These are phyloP conservation scores for Calliscelio sp. DNA, from an alignment of 2,888 invertebrate species.

Conservation along the genomic window DNA sequence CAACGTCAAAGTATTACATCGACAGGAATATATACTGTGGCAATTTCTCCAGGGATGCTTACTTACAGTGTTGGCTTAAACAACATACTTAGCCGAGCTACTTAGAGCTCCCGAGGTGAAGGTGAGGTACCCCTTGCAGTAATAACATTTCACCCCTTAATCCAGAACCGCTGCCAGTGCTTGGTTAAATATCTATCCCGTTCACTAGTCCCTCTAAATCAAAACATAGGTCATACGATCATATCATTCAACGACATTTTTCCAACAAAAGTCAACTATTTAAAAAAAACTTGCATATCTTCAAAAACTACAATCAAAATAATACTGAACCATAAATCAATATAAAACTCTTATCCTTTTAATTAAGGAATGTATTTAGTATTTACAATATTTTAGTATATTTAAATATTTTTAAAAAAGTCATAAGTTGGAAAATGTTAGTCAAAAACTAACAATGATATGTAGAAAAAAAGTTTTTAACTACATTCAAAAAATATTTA, in stretches of 20 bases:
- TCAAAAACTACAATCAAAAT: too few species aligned
- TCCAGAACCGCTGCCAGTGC: slow-evolving; percentile 83
- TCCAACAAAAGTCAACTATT: too few species aligned
- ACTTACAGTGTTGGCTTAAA: slow-evolving; percentile 85
- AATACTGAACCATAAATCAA: too few species aligned
- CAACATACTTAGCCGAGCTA: slow-evolving; percentile 86
- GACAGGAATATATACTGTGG: slow-evolving; percentile 66
- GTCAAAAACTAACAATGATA: too few species aligned
- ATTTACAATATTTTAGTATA: too few species aligned
- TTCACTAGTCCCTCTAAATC: slow-evolving; percentile 76
- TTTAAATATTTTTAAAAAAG: too few species aligned
- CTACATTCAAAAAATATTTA: too few species aligned
- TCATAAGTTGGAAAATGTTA: too few species aligned
- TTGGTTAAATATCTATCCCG: slow-evolving; percentile 83
- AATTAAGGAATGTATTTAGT: too few species aligned
- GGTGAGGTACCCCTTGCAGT: slow-evolving; percentile 85
- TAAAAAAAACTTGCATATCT: too few species aligned
- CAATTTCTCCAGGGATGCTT: slow-evolving; percentile 84
- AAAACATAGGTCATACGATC: slow-evolving; percentile 80
- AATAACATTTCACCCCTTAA: slow-evolving; percentile 86
- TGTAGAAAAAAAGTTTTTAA: too few species aligned
- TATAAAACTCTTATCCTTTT: too few species aligned
- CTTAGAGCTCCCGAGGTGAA: slow-evolving; percentile 83
- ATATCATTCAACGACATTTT: background rate
- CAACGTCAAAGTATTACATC: slow-evolving; percentile 62